Percentiles rank a stretch among this genome's conserved stretches.
phyloP scores from a whole-genome alignment of 2,797 vertebrate species.

The Hippocampus kuda region DNA sequence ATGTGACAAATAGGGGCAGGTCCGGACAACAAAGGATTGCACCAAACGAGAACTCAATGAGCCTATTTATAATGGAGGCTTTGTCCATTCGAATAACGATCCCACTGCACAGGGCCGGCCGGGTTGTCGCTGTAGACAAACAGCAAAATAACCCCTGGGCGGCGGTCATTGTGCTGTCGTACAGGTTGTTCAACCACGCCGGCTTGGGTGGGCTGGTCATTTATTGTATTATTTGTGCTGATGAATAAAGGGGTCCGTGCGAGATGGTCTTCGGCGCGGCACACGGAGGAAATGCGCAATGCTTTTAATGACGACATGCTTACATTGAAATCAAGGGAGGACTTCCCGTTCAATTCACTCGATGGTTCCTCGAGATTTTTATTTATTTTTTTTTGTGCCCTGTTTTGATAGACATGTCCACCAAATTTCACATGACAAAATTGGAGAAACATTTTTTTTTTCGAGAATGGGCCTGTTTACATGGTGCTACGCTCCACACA shows the following conservation, averaged over 20 bases:
- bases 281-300: background rate
- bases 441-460: too few relatives aligned
- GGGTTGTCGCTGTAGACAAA: conserved; percentile 42
- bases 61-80: conserved; percentile 66
- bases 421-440: background rate
- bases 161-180: conserved; percentile 23
- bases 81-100: conserved; percentile 68
- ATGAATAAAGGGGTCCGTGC: background rate
- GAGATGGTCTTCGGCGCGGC: background rate
- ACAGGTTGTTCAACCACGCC: conserved; percentile 24
- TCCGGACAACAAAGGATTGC: conserved; percentile 59
- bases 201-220: background rate
- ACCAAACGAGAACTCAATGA: conserved; percentile 58
- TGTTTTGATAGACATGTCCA: background rate
- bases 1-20: conserved; percentile 65
- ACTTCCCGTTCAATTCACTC: background rate
- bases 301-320: too few relatives aligned
- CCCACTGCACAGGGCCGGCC: conserved; percentile 43
- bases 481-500: too few relatives aligned
- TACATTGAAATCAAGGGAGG: too few relatives aligned
- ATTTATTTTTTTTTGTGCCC: background rate
- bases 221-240: background rate
- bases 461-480: too few relatives aligned
- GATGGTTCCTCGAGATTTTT: background rate
- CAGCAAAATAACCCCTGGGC: conserved; percentile 37